Evolutionary conservation across 2,888 invertebrate genomes (phyloP).

Genomic region (Trichogramma dendrolimi): DNA sequence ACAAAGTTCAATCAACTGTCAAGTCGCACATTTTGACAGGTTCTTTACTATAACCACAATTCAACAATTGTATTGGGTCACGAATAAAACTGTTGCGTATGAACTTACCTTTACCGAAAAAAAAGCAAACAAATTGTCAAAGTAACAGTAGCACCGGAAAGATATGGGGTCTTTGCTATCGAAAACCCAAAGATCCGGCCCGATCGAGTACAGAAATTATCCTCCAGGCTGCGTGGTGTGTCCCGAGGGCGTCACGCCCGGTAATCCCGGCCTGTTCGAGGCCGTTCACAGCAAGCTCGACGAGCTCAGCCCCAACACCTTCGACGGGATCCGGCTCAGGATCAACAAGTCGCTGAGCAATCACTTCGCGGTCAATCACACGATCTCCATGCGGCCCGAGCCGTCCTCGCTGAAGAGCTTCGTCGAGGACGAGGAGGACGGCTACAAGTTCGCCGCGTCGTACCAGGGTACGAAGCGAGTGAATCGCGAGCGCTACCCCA

Average conservation of each 20-base stretch:
- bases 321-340: constrained; percentile 43
- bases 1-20: too few species aligned
- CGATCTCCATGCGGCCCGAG: constrained; percentile 40
- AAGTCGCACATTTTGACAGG: too few species aligned
- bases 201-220: constrained; percentile 19
- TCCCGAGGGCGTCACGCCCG: constrained; percentile 35
- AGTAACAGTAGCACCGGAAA: constrained; percentile 4
- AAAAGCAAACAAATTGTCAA: neutral
- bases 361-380: constrained; percentile 42
- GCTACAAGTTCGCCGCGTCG: constrained; percentile 45
- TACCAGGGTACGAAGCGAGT: constrained; percentile 44
- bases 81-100: too few species aligned
- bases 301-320: constrained; percentile 43
- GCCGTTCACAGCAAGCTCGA: constrained; percentile 46
- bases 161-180: constrained; percentile 19
- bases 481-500: constrained; percentile 43
- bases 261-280: constrained; percentile 48
- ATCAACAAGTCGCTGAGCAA: constrained; percentile 41
- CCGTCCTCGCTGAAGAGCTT: too few species aligned
- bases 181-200: neutral
- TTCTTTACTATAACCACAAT: too few species aligned
- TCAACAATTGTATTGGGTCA: too few species aligned
- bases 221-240: constrained; percentile 36
- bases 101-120: too few species aligned
- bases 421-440: constrained; percentile 24